Base-by-base conservation (phyloP, 2,888 invertebrate genomes). In the Listrodromus nycthemerus region DNA sequence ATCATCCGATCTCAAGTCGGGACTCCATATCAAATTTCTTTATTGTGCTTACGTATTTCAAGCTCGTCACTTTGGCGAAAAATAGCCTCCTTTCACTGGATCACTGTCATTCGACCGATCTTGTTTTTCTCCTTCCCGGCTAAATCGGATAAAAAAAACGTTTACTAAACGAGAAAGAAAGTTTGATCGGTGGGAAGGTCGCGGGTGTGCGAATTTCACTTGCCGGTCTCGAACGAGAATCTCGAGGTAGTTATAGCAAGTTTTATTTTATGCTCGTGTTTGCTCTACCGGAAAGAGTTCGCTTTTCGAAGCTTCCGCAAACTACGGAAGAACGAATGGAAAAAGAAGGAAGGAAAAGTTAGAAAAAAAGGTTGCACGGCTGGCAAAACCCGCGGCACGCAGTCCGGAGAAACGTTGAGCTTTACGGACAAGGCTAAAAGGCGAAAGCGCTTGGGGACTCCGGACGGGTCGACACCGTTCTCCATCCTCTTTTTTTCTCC, bases 381-480 rank as follows among this genome's bases (percentile, higher is more conserved):
- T 50, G 21, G 45, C 27, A 30, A 33, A 30, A 63, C 48, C 30
- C 30, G 50, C 21, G 63, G 33, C 63, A 48, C 61, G 63, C 65
- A 65, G 33, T 52, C 37, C 24, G 50, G 24, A 21, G 21, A 52
- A 37, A 48, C 63, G 74, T 50, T 21, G 50, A 65, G 19, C 65
- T 65, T 75, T 75, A 21, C 65, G 21, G 16, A 13, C 50, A 19
- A 48, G 50, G 63, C 65, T 65, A 50, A 75, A 75, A 37, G 74
- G 48, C 52, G 30, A 50, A 75, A 75, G 52, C 65, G 74, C 74
- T 50, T 37, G 19, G 65, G 48, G 65, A 65, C 21, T 50, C 50
- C 52, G 21, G 33, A 63, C 48, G 37, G 65, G 33, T 6, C 65
- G 37, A 65, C 65, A 37, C 37, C 10, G 65, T 65, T 65, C 37